Base-by-base conservation (phyloP, 2,113 vertebrate genomes). In the Thamnophis sirtalis region DNA sequence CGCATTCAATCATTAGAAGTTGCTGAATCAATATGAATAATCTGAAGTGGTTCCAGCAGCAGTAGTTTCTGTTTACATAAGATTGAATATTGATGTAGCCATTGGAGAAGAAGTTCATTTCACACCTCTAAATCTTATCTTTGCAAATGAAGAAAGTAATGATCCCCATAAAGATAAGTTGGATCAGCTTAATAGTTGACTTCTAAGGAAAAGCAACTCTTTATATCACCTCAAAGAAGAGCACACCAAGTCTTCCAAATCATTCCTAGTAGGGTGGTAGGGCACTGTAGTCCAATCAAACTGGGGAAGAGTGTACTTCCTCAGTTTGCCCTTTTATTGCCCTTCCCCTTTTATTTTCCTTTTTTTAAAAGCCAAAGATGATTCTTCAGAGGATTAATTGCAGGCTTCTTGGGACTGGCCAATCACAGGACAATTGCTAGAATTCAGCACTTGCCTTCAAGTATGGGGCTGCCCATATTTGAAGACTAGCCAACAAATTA, bases 1-100 rank as follows among this genome's bases (percentile, higher is more conserved):
- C 93, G 94, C 89, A 90, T 90, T 95, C 94, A 95, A 93, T 96
- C 93, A 95, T 68, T 90, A 22, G 51, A 2, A 2, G 93, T 49
- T 7, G 60, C 90, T 86, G 91, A 55, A 96, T 97, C 94, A 0
- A 97, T 96, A 93, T 84, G 90, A 95, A 95, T 94, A 93, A 21
- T 95, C 93, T 91, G 94, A 93, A 93, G 94, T 0, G 2, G 55
- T 53, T 93, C 33, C 0, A 21, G 93, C 90, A 93, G 93, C 89
- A 26, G 86, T 91, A 94, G 73, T 1, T 1, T 33, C 50, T 87
- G 60, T 33, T 51, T 54, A 90, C 91, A n/a, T 89, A 73, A 58
- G 84, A 94, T 84, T 93, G 49, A 48, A 89, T 89, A 3, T 51
- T 85, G 94, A 93, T 90, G 92, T 54, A 38, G 89, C 53, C 22